These are phyloP conservation scores for Formica selysi DNA, from an alignment of 1,140 invertebrate genomes.

Conservation along the genomic window DNA sequence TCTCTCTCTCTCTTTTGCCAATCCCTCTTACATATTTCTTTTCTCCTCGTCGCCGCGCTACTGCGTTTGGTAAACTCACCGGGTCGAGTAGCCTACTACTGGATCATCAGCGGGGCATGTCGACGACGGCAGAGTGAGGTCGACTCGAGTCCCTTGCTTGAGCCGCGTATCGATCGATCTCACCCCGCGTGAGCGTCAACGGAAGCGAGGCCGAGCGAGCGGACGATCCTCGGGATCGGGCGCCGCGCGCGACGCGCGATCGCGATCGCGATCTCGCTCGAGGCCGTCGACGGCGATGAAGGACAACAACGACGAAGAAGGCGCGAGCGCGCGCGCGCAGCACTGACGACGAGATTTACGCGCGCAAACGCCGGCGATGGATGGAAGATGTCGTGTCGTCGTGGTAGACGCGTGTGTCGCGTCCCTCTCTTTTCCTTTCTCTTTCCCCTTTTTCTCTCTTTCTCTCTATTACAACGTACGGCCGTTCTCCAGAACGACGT, in stretches of 20 bases:
- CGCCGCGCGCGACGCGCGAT: conserved; percentile 28
- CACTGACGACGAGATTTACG: not conserved
- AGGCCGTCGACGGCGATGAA: conserved; percentile 18
- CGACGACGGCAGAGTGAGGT: conserved; percentile 55
- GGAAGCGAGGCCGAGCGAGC: conserved; percentile 54
- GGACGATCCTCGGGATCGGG: conserved; percentile 57
- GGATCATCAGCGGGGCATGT: conserved; percentile 71
- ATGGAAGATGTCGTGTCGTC: conserved; percentile 28
- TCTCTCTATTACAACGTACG: conserved; percentile 26
- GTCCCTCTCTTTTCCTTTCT: conserved; percentile 15
- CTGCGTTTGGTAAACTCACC: conserved; percentile 58
- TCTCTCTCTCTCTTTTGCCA: not conserved
- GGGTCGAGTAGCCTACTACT: conserved; percentile 43
- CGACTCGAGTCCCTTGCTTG: conserved; percentile 30
- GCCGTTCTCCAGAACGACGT: conserved; percentile 74
- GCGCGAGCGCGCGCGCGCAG: not conserved
- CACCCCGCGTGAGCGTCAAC: conserved; percentile 57
- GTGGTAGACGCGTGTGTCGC: conserved; percentile 12
- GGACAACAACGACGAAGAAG: not conserved
- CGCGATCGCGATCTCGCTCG: conserved; percentile 50
- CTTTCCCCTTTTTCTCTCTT: not conserved
- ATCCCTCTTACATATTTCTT: not conserved
- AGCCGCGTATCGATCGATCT: conserved; percentile 70
- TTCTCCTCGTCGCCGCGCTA: conserved; percentile 3
- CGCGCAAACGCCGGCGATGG: not conserved